Base-by-base conservation (phyloP, 2,113 vertebrate genomes). In the Lontra canadensis region DNA sequence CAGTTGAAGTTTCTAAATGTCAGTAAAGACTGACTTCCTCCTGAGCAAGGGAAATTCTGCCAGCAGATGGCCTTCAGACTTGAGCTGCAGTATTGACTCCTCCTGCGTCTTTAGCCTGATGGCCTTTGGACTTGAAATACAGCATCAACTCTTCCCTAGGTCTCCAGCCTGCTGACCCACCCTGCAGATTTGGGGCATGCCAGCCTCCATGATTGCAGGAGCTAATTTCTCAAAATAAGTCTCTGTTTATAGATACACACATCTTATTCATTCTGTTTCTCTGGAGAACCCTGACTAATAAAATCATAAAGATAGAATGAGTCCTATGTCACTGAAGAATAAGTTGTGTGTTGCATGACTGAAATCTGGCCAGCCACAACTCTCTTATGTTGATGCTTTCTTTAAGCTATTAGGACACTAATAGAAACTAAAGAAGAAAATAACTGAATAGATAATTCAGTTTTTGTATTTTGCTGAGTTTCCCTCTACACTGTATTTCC, bases 401-500 rank as follows among this genome's bases (percentile, higher is more conserved):
- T 90, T 88, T 67, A 34, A 36, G n/a, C 81, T 69, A n/a, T 69
- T 52, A 76, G 39, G 12, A 57, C 8, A 88, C 42, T 26, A n/a
- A 26, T 34, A 93, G 61, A 93, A 82, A 91, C 73, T 65, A 73
- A 89, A 52, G 59, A 95, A 74, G 47, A 88, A 96, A 90, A 91
- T 52, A 52, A 17, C 49, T 23, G 39, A 79, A 79, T 44, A 81
- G 26, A 15, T 88, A 81, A 76, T 42, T 57, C 90, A 96, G 42
- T 91, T 96, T 92, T 23, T 80, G 21, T 47, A 34, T 92, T 89
- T 94, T 87, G 42, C 76, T 89, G 55, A 84, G 12, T 88, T 88
- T 95, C 73, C 55, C 59, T 85, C 79, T 95, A 25, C 17, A 34
- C 34, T 36, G 10, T 76, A 88, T 97, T 95, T 97, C 31, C 74